Evolutionary conservation across 2,113 vertebrate genomes (phyloP).

Genomic region (Apus apus): DNA sequence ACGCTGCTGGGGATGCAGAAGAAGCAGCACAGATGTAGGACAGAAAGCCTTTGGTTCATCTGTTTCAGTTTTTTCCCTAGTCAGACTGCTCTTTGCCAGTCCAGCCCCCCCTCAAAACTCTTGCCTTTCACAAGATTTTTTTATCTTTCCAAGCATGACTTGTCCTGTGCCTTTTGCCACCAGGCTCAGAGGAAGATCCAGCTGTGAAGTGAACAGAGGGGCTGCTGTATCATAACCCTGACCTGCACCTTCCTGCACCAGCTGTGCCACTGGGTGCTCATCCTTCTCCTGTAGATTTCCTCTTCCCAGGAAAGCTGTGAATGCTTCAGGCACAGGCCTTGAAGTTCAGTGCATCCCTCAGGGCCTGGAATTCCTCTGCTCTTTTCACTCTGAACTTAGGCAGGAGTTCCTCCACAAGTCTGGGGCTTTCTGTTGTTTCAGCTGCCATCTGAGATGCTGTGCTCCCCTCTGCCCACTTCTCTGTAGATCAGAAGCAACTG

Average conservation of each 20-base stretch:
- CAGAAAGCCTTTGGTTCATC: not conserved
- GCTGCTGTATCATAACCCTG: not conserved
- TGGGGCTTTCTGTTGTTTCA: not conserved
- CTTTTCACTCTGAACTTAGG: not conserved
- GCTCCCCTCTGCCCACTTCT: not conserved
- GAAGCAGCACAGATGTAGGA: not conserved
- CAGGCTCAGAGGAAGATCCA: not conserved
- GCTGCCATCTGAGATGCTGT: not conserved
- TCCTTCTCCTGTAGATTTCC: not conserved
- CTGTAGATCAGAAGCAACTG: not conserved
- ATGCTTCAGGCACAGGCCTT: not conserved
- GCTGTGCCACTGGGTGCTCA: not conserved
- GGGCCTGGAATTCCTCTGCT: not conserved
- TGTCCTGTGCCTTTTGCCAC: not conserved
- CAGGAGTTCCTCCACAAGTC: not conserved
- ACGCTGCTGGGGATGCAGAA: no score
- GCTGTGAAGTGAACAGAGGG: not conserved
- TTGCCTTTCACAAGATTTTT: not conserved
- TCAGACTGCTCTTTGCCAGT: not conserved
- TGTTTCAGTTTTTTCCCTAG: not conserved
- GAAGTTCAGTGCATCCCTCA: fast-evolving
- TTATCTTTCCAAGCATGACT: not conserved
- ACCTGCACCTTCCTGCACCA: not conserved
- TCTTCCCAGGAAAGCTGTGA: not conserved
- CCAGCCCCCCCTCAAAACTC: not conserved